Conservation (phyloP, 2,797 vertebrate genomes). For the Protosalanx chinensis region DNA sequence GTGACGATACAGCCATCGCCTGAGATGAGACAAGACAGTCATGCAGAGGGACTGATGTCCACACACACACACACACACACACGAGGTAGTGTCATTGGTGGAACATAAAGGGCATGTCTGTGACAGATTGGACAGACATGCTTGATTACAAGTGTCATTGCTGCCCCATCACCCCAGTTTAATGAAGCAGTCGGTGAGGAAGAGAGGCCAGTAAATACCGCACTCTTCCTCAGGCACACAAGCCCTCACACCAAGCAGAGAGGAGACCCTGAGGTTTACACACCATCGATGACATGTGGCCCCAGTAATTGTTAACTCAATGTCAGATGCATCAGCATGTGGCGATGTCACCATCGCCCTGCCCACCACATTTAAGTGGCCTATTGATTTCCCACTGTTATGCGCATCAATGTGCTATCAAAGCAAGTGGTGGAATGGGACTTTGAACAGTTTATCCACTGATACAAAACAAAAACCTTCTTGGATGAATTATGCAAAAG, state of each 20-base stretch:
- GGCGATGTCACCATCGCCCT: constrained; percentile 31
- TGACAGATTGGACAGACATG: neutral
- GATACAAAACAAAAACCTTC: too few species aligned
- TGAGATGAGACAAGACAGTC: too few species aligned
- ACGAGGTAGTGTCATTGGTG: neutral
- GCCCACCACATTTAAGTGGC: constrained; percentile 44
- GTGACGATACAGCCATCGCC: neutral
- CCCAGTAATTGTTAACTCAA: constrained; percentile 42
- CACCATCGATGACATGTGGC: constrained; percentile 37
- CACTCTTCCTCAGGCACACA: too few species aligned
- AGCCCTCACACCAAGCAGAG: constrained; percentile 26
- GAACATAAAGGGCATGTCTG: constrained; percentile 1
- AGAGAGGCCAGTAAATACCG: neutral
- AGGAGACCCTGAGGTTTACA: constrained; percentile 32
- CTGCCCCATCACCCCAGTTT: neutral
- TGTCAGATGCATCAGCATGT: constrained; percentile 37
- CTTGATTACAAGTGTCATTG: neutral
- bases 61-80: neutral
- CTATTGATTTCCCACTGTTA: constrained; percentile 41
- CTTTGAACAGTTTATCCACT: neutral
- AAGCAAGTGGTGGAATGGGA: neutral
- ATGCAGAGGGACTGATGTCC: too few species aligned
- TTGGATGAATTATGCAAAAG: too few species aligned
- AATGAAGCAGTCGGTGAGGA: neutral
- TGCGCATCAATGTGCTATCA: neutral